Percentiles rank a stretch among this genome's conserved stretches.
Conservation (phyloP, 2,888 invertebrate genomes). For the Troilus luridus region DNA sequence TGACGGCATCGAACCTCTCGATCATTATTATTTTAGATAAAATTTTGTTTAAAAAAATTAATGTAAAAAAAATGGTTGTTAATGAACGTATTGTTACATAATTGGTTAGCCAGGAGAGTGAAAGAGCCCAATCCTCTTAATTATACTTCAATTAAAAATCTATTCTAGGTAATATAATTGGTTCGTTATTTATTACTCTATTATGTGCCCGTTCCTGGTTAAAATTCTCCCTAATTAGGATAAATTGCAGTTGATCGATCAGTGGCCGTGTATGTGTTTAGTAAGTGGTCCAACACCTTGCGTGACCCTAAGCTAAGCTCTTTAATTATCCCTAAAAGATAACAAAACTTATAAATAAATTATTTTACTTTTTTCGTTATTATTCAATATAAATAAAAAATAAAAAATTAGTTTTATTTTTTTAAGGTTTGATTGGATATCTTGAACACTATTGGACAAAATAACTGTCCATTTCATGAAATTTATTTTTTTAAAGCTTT, state of each 20-base stretch:
- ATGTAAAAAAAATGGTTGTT: background rate
- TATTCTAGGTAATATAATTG: background rate
- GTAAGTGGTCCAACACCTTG: slow-evolving; percentile 2
- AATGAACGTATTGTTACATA: background rate
- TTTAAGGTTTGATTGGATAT: too few species aligned
- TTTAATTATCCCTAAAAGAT: background rate
- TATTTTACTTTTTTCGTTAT: background rate
- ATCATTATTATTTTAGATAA: background rate
- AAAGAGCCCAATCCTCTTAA: background rate
- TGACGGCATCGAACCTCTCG: background rate
- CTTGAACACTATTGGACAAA: too few species aligned
- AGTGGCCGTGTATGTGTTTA: background rate
- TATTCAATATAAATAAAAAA: too few species aligned
- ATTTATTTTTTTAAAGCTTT: too few species aligned
- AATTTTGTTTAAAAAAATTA: background rate
- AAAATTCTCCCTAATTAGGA: background rate
- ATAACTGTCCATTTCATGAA: too few species aligned
- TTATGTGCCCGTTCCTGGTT: background rate
- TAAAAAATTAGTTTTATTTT: too few species aligned
- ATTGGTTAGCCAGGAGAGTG: background rate
- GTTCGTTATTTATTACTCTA: slow-evolving; percentile 25
- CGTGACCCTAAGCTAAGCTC: background rate
- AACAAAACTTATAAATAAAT: background rate
- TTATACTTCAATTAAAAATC: slow-evolving; percentile 22
- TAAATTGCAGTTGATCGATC: slow-evolving; percentile 16